Evolutionary conservation across 2,797 vertebrate species (phyloP).

Genomic region (Rhinella marina): DNA sequence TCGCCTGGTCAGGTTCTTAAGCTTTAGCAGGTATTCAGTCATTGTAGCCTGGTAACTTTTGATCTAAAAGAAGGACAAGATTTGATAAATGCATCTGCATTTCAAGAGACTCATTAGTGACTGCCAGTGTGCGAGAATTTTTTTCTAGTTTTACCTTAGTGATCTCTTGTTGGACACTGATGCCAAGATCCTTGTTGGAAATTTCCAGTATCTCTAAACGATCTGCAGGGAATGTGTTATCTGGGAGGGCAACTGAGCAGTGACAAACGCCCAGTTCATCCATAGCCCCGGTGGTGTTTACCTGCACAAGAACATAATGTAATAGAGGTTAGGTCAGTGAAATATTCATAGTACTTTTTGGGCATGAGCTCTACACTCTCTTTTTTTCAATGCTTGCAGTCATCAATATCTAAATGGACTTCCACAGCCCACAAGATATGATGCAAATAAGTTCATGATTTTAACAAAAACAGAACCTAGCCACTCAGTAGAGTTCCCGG

Average conservation of each 20-base stretch:
- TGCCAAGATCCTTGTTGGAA: background rate
- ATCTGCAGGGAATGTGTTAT: slow-evolving; percentile 82
- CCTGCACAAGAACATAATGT: background rate
- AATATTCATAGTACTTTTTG: background rate
- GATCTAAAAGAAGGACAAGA: background rate
- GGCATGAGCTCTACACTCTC: too few species aligned
- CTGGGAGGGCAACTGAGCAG: slow-evolving; percentile 82
- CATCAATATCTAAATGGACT: too few species aligned
- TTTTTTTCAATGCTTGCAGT: too few species aligned
- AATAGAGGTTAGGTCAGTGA: background rate
- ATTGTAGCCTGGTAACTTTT: slow-evolving; percentile 37
- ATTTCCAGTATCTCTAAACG: slow-evolving; percentile 75
- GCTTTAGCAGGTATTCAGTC: background rate
- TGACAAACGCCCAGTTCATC: slow-evolving; percentile 77
- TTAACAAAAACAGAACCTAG: too few species aligned
- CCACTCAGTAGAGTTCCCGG: too few species aligned
- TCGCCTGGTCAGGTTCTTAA: slow-evolving; percentile 41
- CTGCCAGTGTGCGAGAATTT: background rate
- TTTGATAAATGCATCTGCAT: background rate
- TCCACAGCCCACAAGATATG: too few species aligned
- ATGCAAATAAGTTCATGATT: too few species aligned
- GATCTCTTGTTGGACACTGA: slow-evolving; percentile 37
- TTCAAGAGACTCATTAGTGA: background rate
- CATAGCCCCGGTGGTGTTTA: slow-evolving; percentile 76
- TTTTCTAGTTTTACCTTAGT: slow-evolving; percentile 35